A percentile compares a stretch with the other conserved stretches of the same genome.
Evolutionary conservation across 2,797 vertebrate genomes (phyloP).

Genomic region (Sphaeramia orbicularis): DNA sequence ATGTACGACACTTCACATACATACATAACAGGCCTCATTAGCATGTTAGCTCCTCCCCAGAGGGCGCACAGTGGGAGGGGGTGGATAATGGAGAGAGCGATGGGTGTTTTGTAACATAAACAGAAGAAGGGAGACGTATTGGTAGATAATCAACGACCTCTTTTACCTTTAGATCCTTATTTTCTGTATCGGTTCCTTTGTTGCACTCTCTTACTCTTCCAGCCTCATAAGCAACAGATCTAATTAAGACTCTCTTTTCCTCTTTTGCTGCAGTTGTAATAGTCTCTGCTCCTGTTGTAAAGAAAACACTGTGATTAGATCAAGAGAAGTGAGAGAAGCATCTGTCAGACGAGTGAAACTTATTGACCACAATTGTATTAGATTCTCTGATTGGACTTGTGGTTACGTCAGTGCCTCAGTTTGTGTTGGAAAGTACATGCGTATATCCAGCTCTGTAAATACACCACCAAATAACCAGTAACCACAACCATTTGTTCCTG

Average conservation of each 20-base stretch:
- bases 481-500: too few relatives aligned
- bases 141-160: conserved; percentile 59
- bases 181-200: conserved; percentile 49
- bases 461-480: too few relatives aligned
- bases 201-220: conserved; percentile 38
- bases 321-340: conserved; percentile 41
- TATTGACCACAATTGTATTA: conserved; percentile 36
- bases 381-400: conserved; percentile 22
- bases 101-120: conserved; percentile 44
- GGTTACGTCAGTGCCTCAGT: conserved; percentile 2
- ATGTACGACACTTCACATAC: neutral
- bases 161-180: conserved; percentile 35
- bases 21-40: conserved; percentile 30
- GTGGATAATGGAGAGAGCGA: conserved; percentile 15
- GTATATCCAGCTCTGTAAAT: too few relatives aligned
- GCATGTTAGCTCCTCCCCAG: conserved; percentile 36
- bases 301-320: conserved; percentile 47
- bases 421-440: too few relatives aligned
- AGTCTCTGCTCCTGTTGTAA: conserved; percentile 22
- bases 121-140: too few relatives aligned
- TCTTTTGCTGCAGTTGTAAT: conserved; percentile 44
- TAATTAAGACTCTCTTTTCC: conserved; percentile 66
- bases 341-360: conserved; percentile 50
- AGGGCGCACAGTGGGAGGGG: conserved; percentile 37
- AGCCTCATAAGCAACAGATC: conserved; percentile 59